A percentile compares a stretch with the other conserved stretches of the same genome.
Evolutionary conservation across 2,888 invertebrate species (phyloP).

Genomic region (Hecatera dysodea): DNA sequence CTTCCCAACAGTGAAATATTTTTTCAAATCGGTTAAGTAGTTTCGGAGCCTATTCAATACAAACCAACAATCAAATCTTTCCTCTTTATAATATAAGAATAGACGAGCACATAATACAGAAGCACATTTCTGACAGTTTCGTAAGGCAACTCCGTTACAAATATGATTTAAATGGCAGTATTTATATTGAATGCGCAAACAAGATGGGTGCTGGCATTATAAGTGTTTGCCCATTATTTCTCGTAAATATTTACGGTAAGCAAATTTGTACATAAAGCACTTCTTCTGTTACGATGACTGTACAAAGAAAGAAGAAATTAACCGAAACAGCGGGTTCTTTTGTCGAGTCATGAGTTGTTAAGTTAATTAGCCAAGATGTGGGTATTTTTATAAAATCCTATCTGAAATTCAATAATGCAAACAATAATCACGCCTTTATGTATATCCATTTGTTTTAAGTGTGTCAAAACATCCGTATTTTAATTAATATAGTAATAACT

Average conservation of each 20-base stretch:
- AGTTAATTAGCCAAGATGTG: no score
- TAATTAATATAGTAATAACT: no score
- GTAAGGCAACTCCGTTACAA: background rate
- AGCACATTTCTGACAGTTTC: background rate
- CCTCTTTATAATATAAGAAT: no score
- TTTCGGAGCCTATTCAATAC: no score
- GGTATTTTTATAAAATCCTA: no score
- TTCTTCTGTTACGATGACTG: background rate
- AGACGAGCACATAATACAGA: background rate
- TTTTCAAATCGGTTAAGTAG: no score
- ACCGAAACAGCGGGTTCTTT: background rate
- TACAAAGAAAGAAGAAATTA: background rate
- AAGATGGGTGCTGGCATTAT: slow-evolving; percentile 6
- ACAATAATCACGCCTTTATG: no score
- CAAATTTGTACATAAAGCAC: slow-evolving; percentile 10
- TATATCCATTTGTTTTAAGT: no score
- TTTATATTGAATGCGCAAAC: slow-evolving; percentile 16
- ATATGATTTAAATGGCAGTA: background rate
- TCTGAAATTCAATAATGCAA: no score
- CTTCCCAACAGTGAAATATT: no score
- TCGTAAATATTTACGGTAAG: slow-evolving; percentile 27
- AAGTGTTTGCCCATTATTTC: slow-evolving; percentile 26
- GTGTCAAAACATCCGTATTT: no score
- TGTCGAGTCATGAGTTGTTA: slow-evolving; percentile 7
- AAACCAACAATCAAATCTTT: no score